A percentile compares a stretch with the other conserved stretches of the same genome.
Conservation (phyloP, 2,797 vertebrate genomes). For the Nannoperca obscura region DNA sequence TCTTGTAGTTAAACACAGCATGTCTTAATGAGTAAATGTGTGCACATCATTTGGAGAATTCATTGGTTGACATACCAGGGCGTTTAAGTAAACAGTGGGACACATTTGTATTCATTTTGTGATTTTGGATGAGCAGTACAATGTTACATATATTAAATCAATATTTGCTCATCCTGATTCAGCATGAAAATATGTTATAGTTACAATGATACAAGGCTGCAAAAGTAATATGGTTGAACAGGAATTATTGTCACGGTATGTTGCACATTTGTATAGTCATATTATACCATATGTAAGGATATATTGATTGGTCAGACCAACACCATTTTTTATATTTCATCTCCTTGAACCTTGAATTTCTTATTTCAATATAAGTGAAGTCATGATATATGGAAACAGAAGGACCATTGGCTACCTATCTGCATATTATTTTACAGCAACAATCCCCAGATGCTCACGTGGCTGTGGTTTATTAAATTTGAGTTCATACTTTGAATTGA, state of each 20-base stretch:
- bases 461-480: slow-evolving; percentile 6
- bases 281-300: slow-evolving; percentile 1
- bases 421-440: not conserved
- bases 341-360: not conserved
- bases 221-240: not conserved
- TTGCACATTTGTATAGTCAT: not conserved
- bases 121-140: slow-evolving; percentile 1
- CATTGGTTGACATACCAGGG: slow-evolving; percentile 18
- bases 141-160: not conserved
- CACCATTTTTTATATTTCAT: slow-evolving; percentile 1
- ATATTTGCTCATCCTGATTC: not conserved
- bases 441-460: not conserved
- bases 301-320: not conserved
- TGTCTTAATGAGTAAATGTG: slow-evolving; percentile 46
- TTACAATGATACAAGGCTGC: not conserved
- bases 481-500: not conserved
- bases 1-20: slow-evolving; percentile 42
- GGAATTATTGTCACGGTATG: not conserved
- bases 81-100: slow-evolving; percentile 43
- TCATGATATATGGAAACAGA: not conserved
- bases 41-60: slow-evolving; percentile 22
- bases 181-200: not conserved
- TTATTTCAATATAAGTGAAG: not conserved
- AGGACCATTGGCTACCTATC: not conserved
- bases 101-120: slow-evolving; percentile 24